These are phyloP conservation scores for Patella caerulea DNA, from an alignment of 2,888 invertebrate genomes.

Conservation along the genomic window DNA sequence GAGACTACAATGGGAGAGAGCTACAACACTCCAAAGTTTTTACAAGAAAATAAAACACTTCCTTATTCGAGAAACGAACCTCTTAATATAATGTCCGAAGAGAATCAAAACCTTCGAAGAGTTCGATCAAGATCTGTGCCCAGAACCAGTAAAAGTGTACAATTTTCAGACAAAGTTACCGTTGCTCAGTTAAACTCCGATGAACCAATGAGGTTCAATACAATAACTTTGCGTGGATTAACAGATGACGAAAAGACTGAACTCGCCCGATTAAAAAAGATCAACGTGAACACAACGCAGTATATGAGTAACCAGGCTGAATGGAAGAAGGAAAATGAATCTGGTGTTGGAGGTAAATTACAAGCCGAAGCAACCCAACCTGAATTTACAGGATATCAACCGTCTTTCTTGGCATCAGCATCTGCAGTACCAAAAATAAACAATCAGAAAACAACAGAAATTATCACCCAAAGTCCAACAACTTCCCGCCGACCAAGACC, in stretches of 20 bases:
- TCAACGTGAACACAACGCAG: slow-evolving; percentile 45
- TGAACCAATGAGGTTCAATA: slow-evolving; percentile 45
- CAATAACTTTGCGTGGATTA: slow-evolving; percentile 32
- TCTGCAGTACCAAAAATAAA: slow-evolving; percentile 28
- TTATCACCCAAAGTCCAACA: slow-evolving; percentile 11
- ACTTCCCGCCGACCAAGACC: neutral
- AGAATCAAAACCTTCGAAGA: slow-evolving; percentile 60
- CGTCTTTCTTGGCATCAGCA: slow-evolving; percentile 11
- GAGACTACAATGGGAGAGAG: slow-evolving; percentile 60
- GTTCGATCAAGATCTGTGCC: slow-evolving; percentile 31
- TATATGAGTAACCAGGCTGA: slow-evolving; percentile 56
- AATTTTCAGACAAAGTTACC: slow-evolving; percentile 57
- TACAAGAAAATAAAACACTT: slow-evolving; percentile 64
- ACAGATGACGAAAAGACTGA: neutral
- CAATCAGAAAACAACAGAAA: slow-evolving; percentile 2
- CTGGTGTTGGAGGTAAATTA: neutral
- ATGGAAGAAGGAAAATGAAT: slow-evolving; percentile 46
- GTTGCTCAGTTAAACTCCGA: slow-evolving; percentile 55
- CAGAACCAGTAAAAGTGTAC: slow-evolving; percentile 48
- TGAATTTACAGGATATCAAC: slow-evolving; percentile 11
- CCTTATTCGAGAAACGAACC: slow-evolving; percentile 61
- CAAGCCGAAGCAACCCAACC: neutral
- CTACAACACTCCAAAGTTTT: slow-evolving; percentile 66
- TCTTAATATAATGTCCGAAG: slow-evolving; percentile 58
- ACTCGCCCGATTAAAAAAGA: slow-evolving; percentile 12